Evolutionary conservation across 2,797 vertebrate species (phyloP), one percentile per base, ranked within the genome.

Genomic region (Liasis olivaceus): DNA sequence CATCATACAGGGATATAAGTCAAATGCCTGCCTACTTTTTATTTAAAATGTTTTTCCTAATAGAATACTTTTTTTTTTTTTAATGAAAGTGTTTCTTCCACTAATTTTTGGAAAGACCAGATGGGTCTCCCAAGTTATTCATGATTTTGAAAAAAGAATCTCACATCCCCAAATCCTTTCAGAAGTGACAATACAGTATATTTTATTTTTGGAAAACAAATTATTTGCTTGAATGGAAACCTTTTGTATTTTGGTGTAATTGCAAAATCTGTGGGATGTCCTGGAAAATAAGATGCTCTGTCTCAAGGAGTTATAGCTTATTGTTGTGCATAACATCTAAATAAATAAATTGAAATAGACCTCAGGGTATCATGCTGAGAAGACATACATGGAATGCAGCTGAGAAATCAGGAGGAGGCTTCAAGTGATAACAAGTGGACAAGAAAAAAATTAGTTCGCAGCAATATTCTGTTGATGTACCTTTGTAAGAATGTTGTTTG

Each of bases 141-240:
- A 95, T 95, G 95, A 94, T 96, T 97, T 96, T 93, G 94, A 96
- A 93, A 91, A 95, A 91, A 28, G 11, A 28, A 60, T 24, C 22
- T 13, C 58, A 8, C 26, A 72, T 28, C 17, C n/a, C 13, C n/a
- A 69, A 69, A 69, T 69, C 66, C 95, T 93, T 96, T 96, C 90
- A 95, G 93, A 97, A 94, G 94, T 96, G 94, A 97, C 66, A 93
- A 96, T 94, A 97, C 66, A 93, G 95, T 94, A 95, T 94, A 89
- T 91, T 97, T 91, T 96, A 94, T 96, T 97, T 95, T 96, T 89
- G 72, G 94, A 97, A 98, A 97, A 97, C 90, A 96, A 97, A 97
- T 97, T 97, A 97, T 97, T 97, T 97, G 94, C 94, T 97, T 96
- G 95, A 94, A 97, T 97, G 95, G 94, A 97, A 98, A 96, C 89